Conservation (phyloP, 2,113 vertebrate genomes). For the Phoenicopterus ruber region DNA sequence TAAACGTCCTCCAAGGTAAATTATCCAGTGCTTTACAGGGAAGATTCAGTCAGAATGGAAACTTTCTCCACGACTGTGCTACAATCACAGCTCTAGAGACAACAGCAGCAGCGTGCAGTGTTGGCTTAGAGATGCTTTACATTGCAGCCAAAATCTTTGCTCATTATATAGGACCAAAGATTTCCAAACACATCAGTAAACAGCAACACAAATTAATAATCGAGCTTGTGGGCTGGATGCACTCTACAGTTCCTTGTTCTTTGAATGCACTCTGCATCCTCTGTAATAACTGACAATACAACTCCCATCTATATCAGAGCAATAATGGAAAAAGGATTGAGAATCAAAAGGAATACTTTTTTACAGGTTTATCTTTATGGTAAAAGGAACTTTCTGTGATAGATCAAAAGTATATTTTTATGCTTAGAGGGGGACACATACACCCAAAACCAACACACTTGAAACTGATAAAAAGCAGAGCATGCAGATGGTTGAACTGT, state of each 20-base stretch:
- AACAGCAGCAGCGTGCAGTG: not conserved
- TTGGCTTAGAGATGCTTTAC: not conserved
- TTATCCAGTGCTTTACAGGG: not conserved
- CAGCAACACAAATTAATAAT: not conserved
- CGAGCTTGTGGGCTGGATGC: not conserved
- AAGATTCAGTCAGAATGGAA: not conserved
- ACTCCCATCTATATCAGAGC: not conserved
- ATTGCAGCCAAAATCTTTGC: not conserved
- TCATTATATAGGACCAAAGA: not conserved
- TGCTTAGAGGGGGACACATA: not conserved
- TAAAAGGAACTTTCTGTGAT: not conserved
- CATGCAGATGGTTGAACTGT: not conserved
- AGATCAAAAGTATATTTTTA: conserved; percentile 2
- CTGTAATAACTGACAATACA: not conserved
- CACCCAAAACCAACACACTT: not conserved
- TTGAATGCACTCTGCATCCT: not conserved
- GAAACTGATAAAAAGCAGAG: conserved; percentile 40
- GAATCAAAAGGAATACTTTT: not conserved
- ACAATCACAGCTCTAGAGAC: not conserved
- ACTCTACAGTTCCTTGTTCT: not conserved
- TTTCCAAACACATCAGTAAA: not conserved
- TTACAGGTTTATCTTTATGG: not conserved
- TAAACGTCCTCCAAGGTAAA: not conserved
- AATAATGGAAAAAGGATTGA: conserved; percentile 15
- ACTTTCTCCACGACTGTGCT: not conserved